Evolutionary conservation across 2,113 vertebrate species (phyloP).

Genomic region (Callipepla squamata): DNA sequence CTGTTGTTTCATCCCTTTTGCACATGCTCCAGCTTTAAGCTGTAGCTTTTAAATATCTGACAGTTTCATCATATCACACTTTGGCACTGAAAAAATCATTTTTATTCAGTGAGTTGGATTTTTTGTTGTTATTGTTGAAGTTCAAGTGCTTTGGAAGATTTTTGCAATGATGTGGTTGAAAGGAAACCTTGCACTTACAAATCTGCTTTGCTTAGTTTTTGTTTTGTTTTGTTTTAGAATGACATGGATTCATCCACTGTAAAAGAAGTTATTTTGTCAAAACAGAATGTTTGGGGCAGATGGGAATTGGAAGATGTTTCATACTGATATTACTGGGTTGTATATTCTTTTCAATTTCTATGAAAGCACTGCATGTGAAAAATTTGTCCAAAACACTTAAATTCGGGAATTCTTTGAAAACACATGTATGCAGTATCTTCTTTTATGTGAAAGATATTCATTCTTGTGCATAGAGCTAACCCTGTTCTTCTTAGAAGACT

Average conservation of each 20-base stretch:
- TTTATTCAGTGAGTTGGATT: background rate
- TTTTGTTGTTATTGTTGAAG: background rate
- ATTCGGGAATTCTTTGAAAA: background rate
- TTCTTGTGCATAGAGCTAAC: background rate
- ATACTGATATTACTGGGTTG: background rate
- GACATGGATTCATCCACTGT: background rate
- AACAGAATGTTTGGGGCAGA: background rate
- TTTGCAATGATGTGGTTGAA: accelerated
- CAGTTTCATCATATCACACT: accelerated
- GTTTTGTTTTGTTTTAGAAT: background rate
- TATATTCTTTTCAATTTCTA: background rate
- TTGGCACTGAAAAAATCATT: background rate
- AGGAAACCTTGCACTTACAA: background rate
- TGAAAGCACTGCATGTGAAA: background rate
- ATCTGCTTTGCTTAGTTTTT: background rate
- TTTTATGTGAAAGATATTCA: background rate
- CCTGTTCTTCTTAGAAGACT: background rate
- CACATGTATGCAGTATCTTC: accelerated
- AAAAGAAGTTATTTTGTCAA: background rate
- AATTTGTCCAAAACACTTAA: background rate
- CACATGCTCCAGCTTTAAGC: background rate
- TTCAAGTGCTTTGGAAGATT: background rate
- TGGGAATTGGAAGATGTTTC: background rate
- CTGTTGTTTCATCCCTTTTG: background rate
- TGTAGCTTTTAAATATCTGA: background rate